These are phyloP conservation scores for Zophobas atratus DNA, from an alignment of 1,140 invertebrate species.

Conservation along the genomic window DNA sequence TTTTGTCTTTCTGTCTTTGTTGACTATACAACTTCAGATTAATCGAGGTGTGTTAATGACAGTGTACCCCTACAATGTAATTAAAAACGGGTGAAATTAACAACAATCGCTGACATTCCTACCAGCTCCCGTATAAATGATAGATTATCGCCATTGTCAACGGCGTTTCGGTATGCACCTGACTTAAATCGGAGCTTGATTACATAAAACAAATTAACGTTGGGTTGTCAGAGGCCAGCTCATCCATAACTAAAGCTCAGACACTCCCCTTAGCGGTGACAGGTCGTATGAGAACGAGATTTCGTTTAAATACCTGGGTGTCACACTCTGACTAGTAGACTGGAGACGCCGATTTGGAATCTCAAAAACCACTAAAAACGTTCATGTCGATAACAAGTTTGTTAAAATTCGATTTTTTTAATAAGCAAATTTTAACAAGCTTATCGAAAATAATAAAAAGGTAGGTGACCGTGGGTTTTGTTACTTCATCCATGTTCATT, in stretches of 20 bases:
- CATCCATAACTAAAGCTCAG: constrained; percentile 23
- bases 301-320: constrained; percentile 4
- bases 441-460: no score
- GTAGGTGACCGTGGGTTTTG: no score
- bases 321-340: not conserved
- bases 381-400: no score
- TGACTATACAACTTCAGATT: not conserved
- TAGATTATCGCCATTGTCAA: constrained; percentile 32
- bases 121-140: constrained; percentile 30
- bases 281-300: constrained; percentile 13
- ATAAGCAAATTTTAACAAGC: no score
- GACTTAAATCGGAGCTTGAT: constrained; percentile 34
- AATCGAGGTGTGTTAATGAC: constrained; percentile 12
- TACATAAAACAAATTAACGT: constrained; percentile 34
- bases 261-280: constrained; percentile 4
- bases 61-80: constrained; percentile 8
- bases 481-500: no score
- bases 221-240: constrained; percentile 20
- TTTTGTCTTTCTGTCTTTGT: no score
- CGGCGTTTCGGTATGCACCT: constrained; percentile 6
- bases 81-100: constrained; percentile 33
- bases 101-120: constrained; percentile 23
- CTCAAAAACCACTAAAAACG: no score
- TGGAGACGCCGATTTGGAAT: no score
- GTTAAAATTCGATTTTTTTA: no score